phyloP scores from a whole-genome alignment of 2,113 vertebrate species.

The Nothocercus julius region DNA sequence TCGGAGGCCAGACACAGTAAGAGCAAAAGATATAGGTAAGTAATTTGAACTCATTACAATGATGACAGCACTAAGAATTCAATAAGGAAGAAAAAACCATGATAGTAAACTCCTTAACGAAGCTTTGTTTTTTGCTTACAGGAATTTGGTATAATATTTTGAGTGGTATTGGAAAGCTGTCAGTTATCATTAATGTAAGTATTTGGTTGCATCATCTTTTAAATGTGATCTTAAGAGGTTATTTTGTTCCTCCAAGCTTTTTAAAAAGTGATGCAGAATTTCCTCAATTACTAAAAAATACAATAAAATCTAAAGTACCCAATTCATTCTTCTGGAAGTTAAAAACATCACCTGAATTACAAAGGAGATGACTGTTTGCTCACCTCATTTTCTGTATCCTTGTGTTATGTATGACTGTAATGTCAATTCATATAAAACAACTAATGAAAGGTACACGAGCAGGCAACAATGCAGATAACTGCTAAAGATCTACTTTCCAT shows the following conservation, averaged over 20 bases:
- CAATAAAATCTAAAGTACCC: background rate
- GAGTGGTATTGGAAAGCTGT: constrained; percentile 95
- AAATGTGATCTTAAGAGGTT: background rate
- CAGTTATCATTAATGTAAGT: constrained; percentile 99
- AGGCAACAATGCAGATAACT: background rate
- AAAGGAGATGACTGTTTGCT: background rate
- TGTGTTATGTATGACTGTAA: background rate
- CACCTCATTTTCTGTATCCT: background rate
- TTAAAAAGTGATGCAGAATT: background rate
- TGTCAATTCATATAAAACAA: background rate
- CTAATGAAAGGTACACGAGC: background rate
- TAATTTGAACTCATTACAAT: background rate
- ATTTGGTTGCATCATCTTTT: background rate
- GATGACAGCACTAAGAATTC: background rate
- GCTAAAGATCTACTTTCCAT: background rate
- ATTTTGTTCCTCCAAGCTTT: background rate
- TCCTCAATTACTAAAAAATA: background rate
- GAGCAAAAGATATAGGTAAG: constrained; percentile 95
- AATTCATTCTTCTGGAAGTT: background rate
- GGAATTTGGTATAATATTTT: constrained; percentile 99
- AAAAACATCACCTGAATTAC: background rate
- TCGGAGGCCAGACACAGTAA: constrained; percentile 89
- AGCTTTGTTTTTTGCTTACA: constrained; percentile 68
- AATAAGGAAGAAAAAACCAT: background rate
- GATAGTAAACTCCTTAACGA: background rate